Evolutionary conservation across 2,888 invertebrate genomes (phyloP).

Genomic region (Poecilus cupreus): DNA sequence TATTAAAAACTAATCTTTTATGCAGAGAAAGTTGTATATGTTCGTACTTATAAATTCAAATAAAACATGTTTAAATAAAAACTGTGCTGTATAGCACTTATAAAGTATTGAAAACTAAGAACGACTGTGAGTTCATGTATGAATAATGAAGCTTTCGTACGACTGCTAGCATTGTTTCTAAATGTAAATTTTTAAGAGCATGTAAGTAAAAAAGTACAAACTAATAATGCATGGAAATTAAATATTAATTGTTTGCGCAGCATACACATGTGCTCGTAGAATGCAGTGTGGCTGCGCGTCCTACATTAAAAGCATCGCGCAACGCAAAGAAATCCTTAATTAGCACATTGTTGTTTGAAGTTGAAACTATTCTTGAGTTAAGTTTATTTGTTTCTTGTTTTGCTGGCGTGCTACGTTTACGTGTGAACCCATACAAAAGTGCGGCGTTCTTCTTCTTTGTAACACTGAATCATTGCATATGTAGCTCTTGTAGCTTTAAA

Average conservation of each 20-base stretch:
- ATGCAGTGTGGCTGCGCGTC: neutral
- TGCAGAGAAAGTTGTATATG: too few relatives aligned
- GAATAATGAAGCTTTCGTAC: too few relatives aligned
- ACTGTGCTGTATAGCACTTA: too few relatives aligned
- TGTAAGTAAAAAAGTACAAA: neutral
- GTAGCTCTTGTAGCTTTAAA: conserved; percentile 14
- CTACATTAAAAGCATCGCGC: conserved; percentile 1
- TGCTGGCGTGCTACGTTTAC: conserved; percentile 3
- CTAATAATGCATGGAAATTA: neutral
- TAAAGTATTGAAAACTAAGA: too few relatives aligned
- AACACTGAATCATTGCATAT: conserved; percentile 29
- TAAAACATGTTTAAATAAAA: too few relatives aligned
- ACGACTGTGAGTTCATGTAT: too few relatives aligned
- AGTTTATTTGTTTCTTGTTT: conserved; percentile 41
- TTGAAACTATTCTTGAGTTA: conserved; percentile 38
- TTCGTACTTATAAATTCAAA: too few relatives aligned
- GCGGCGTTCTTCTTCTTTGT: neutral
- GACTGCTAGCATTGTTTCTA: neutral
- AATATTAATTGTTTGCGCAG: neutral
- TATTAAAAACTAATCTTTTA: too few relatives aligned
- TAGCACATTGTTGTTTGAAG: conserved; percentile 50
- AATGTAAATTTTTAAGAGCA: neutral
- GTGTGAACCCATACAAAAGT: conserved; percentile 30
- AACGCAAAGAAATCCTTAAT: conserved; percentile 48
- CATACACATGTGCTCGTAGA: neutral